phyloP scores from a whole-genome alignment of 2,888 invertebrate species.

The Drosophila silvestris region DNA sequence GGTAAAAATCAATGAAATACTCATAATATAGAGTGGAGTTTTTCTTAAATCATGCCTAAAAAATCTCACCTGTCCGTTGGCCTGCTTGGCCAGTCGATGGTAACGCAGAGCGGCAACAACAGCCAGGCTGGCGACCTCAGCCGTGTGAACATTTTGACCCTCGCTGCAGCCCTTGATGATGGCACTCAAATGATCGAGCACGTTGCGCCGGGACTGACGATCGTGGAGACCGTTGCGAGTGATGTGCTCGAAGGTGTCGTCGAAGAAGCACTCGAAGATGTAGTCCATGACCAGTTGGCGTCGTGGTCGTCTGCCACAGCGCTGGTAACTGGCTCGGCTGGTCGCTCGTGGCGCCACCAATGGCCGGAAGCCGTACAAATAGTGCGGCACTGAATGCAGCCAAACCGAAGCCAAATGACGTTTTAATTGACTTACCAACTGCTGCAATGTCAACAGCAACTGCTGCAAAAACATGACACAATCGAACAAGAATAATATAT shows the following conservation, averaged over 20 bases:
- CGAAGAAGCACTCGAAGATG: constrained; percentile 92
- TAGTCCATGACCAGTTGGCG: constrained; percentile 88
- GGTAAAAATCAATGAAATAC: not conserved
- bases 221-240: constrained; percentile 91
- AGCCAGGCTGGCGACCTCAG: constrained; percentile 84
- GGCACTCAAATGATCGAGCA: constrained; percentile 92
- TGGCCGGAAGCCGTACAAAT: constrained; percentile 68
- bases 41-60: not conserved
- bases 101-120: constrained; percentile 84
- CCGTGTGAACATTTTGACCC: constrained; percentile 83
- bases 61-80: constrained; percentile 72
- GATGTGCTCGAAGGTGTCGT: constrained; percentile 90
- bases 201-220: constrained; percentile 89
- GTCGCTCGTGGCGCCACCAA: constrained; percentile 42
- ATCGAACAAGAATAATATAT: constrained; percentile 8
- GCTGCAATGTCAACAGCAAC: constrained; percentile 61
- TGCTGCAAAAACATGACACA: constrained; percentile 59
- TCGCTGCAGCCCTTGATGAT: constrained; percentile 90
- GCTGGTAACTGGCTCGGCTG: constrained; percentile 56
- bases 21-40: not conserved
- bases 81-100: constrained; percentile 82
- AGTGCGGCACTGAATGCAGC: constrained; percentile 54
- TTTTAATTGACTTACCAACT: constrained; percentile 72
- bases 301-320: constrained; percentile 42
- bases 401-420: constrained; percentile 62